Percentiles rank a stretch among this genome's conserved stretches.
Conservation (phyloP, 2,113 vertebrate species). For the Oophaga pumilio region DNA sequence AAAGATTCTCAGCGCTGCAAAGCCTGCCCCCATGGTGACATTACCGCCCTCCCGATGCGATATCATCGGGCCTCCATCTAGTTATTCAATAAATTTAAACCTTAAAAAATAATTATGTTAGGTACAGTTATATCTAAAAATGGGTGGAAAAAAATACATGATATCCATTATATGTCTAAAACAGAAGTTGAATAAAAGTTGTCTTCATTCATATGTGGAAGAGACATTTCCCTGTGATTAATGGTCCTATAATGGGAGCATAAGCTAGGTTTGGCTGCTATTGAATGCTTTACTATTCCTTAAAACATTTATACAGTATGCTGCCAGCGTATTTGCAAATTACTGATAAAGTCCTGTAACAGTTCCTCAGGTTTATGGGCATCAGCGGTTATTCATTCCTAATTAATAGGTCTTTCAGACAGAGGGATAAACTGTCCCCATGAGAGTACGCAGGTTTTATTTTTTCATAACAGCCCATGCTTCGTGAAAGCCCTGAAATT, state of each 20-base stretch:
- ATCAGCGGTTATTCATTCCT: slow-evolving; percentile 28
- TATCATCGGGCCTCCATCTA: too few species aligned
- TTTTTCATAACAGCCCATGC: slow-evolving; percentile 33
- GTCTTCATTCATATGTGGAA: neutral
- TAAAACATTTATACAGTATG: slow-evolving; percentile 19
- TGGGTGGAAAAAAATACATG: neutral
- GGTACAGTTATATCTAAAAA: neutral
- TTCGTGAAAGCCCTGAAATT: slow-evolving; percentile 40
- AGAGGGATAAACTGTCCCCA: slow-evolving; percentile 40
- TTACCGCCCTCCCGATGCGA: too few species aligned
- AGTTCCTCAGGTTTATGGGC: slow-evolving; percentile 38
- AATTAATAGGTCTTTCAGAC: slow-evolving; percentile 40
- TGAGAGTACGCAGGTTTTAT: slow-evolving; percentile 24
- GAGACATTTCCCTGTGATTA: neutral
- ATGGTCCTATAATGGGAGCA: neutral
- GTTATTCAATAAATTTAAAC: neutral
- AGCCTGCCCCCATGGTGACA: too few species aligned
- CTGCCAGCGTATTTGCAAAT: neutral
- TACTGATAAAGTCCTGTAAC: neutral
- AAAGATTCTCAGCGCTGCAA: too few species aligned
- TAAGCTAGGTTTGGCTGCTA: neutral
- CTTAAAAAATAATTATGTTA: neutral
- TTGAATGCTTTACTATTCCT: slow-evolving; percentile 13
- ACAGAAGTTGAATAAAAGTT: neutral
- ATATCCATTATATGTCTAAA: neutral